Percentiles rank a stretch among this genome's conserved stretches.
These are phyloP conservation scores for Pteruthius melanotis DNA, from an alignment of 2,113 vertebrate species.

Conservation along the genomic window DNA sequence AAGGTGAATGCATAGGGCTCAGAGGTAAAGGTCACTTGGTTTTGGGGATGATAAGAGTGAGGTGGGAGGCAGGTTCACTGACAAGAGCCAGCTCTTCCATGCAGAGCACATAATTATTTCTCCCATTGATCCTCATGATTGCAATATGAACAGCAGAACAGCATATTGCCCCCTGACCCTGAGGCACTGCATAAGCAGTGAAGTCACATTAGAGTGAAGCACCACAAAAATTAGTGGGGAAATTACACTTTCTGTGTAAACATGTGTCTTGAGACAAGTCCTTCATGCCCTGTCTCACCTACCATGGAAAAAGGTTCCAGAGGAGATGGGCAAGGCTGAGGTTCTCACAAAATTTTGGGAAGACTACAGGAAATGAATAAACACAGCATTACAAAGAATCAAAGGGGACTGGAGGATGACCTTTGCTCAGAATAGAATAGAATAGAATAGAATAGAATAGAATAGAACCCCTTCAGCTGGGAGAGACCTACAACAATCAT, in stretches of 20 bases:
- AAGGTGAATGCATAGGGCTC: background rate
- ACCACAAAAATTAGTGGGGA: background rate
- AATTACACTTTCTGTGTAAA: background rate
- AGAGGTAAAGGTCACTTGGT: background rate
- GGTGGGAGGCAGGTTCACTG: background rate
- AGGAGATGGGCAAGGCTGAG: background rate
- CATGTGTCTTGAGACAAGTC: background rate
- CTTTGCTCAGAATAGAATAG: background rate
- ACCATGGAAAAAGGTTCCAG: background rate
- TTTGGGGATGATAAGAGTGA: background rate
- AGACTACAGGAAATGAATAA: background rate
- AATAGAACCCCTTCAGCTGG: background rate
- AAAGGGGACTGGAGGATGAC: background rate
- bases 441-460: too few species aligned
- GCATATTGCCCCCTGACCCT: background rate
- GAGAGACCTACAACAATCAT: background rate
- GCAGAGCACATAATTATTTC: background rate
- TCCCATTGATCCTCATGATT: background rate
- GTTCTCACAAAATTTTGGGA: background rate
- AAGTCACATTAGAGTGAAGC: background rate
- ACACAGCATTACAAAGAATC: background rate
- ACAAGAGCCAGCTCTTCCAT: background rate
- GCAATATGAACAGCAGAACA: background rate
- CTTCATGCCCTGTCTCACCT: rapidly evolving
- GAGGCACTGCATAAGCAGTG: background rate